Conservation (phyloP, 2,113 vertebrate genomes). For the Bubo blakistoni region DNA sequence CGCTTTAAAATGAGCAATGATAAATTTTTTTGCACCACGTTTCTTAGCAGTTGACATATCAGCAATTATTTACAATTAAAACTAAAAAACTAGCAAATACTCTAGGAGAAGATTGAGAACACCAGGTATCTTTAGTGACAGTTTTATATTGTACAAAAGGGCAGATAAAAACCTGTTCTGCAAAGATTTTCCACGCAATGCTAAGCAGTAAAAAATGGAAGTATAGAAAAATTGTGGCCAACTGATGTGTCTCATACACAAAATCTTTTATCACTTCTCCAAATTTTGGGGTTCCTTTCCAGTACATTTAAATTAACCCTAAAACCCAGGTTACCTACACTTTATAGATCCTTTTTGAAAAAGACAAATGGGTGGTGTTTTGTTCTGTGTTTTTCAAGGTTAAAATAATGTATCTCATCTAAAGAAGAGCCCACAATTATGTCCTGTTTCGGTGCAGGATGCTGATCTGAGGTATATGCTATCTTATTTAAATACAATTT, state of each 20-base stretch:
- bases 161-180: background rate
- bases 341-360: background rate
- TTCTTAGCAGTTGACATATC: background rate
- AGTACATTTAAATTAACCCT: background rate
- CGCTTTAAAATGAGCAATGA: slow-evolving; percentile 56
- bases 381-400: background rate
- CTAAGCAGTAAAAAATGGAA: background rate
- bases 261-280: background rate
- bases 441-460: background rate
- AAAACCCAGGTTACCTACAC: background rate
- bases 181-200: background rate
- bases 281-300: background rate
- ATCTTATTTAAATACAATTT: background rate
- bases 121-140: background rate
- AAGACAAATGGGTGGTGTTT: background rate
- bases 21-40: background rate
- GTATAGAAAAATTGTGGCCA: background rate
- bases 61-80: background rate
- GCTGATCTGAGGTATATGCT: background rate
- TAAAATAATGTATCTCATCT: background rate
- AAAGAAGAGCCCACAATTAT: background rate
- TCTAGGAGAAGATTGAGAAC: background rate
- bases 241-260: background rate
- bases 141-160: background rate
- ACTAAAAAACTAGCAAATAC: background rate